Percentiles rank a stretch among this genome's conserved stretches.
These are phyloP conservation scores for Salvator merianae DNA, from an alignment of 2,113 vertebrate species.

Conservation along the genomic window DNA sequence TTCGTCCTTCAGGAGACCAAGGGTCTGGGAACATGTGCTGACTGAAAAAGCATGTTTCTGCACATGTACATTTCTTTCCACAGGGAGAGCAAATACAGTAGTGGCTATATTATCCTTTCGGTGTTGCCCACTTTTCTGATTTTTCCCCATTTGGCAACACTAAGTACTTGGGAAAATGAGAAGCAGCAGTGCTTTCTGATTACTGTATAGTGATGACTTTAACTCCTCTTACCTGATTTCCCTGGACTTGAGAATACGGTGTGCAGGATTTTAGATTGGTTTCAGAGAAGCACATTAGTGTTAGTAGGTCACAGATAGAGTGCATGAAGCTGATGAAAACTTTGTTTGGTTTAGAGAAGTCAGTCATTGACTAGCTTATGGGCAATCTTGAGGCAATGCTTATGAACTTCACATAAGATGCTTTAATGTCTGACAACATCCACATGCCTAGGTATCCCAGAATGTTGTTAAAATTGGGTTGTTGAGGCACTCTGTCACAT, in stretches of 20 bases:
- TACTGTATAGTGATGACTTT: neutral
- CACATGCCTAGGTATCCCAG: neutral
- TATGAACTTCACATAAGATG: neutral
- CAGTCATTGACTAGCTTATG: neutral
- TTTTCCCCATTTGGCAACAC: neutral
- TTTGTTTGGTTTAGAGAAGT: fast-evolving
- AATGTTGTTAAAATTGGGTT: conserved; percentile 26
- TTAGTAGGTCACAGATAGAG: neutral
- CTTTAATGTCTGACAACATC: conserved; percentile 22
- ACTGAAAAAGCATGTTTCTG: neutral
- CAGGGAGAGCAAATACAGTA: neutral
- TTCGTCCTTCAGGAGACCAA: too few species aligned
- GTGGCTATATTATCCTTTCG: neutral
- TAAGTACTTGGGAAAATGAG: neutral
- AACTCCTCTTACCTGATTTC: neutral
- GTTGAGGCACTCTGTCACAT: neutral
- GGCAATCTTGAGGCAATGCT: conserved; percentile 13
- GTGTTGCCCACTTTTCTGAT: too few species aligned
- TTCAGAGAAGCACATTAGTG: neutral
- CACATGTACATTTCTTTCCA: neutral
- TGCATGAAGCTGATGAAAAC: neutral
- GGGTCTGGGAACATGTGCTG: too few species aligned
- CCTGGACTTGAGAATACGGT: neutral
- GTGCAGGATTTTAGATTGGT: neutral
- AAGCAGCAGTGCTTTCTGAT: neutral